Evolutionary conservation across 2,888 invertebrate genomes (phyloP), one percentile per base, ranked within the genome.

Genomic region (Platypus cylindrus): DNA sequence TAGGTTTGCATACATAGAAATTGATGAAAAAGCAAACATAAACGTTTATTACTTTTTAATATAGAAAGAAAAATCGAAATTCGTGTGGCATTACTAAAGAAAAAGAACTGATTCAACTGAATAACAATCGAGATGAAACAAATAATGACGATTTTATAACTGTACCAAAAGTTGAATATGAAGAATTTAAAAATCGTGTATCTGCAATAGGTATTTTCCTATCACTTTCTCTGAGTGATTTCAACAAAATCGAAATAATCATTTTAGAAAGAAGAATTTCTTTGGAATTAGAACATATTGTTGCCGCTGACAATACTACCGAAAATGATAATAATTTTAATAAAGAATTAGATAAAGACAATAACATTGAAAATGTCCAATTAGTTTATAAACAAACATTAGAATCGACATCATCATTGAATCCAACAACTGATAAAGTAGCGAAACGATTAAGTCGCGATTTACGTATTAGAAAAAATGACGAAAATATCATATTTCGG

Each of bases 161-260:
- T 46, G 75, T 81, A 48, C 71, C 78, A 3, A 80, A 80, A 60
- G 73, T 68, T 37, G 81, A 83, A 58, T 83, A 81, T 48, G 79
- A 82, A 56, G 79, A 77, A 46, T 81, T 84, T 29, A 80, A 81
- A 56, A 77, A 69, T 52, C 65, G 81, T 52, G 78, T 83, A 7
- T 73, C 74, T 1, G 77, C 75, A 3, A 80, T 83, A 65, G 40
- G 40, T 40, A 24, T 17, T n/a, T 11, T 30, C n/a, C 17, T 8
- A 11, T 17, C 75, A 48, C 68, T 82, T 44, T 77, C 78, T 5
- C n/a, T n/a, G n/a, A n/a, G n/a, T n/a, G n/a, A n/a, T n/a, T n/a
- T n/a, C n/a, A n/a, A n/a, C n/a, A 68, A 76, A 52, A 30, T 16
- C 11, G n/a, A 9, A 13, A 4, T 31, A 9, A 79, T 80, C 56